Conservation (phyloP, 2,888 invertebrate species). For the Mimumesa dahlbomi region DNA sequence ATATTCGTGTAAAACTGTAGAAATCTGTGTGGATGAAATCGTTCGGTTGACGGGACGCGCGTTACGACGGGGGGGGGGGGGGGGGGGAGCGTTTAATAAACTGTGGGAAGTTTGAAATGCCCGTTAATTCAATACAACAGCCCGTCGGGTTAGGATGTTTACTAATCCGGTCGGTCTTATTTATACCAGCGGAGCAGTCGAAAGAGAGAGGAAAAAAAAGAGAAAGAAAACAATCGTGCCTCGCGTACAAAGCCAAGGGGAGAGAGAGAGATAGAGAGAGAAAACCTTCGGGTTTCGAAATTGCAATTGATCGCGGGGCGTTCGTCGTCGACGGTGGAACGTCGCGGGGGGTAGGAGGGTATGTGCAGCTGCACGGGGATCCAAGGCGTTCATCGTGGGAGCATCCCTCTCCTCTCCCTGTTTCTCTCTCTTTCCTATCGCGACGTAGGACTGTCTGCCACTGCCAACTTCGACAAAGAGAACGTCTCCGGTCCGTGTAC, state of each 20-base stretch:
- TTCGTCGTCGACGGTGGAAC: too few relatives aligned
- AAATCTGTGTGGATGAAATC: too few relatives aligned
- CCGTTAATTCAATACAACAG: too few relatives aligned
- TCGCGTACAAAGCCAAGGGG: neutral
- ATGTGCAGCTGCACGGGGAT: constrained; percentile 23
- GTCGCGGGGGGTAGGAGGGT: too few relatives aligned
- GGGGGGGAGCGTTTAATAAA: too few relatives aligned
- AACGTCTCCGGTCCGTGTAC: constrained; percentile 21
- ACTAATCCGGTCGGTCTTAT: constrained; percentile 7
- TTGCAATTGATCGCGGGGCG: constrained; percentile 41
- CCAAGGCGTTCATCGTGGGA: constrained; percentile 32
- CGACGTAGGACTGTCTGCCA: constrained; percentile 39
- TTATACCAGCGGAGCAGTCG: constrained; percentile 9
- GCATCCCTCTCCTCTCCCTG: constrained; percentile 13
- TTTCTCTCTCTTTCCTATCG: constrained; percentile 7
- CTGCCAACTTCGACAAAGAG: constrained; percentile 51
- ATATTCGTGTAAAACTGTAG: too few relatives aligned
- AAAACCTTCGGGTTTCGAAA: constrained; percentile 21
- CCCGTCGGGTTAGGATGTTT: too few relatives aligned
- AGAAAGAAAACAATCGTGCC: constrained; percentile 32
- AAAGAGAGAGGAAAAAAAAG: too few relatives aligned
- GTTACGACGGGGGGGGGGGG: too few relatives aligned
- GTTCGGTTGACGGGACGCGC: too few relatives aligned
- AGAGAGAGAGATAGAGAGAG: neutral
- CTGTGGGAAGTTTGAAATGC: too few relatives aligned